Percentiles rank a stretch among this genome's conserved stretches.
phyloP scores from a whole-genome alignment of 2,797 vertebrate genomes.

The Taeniopygia guttata region DNA sequence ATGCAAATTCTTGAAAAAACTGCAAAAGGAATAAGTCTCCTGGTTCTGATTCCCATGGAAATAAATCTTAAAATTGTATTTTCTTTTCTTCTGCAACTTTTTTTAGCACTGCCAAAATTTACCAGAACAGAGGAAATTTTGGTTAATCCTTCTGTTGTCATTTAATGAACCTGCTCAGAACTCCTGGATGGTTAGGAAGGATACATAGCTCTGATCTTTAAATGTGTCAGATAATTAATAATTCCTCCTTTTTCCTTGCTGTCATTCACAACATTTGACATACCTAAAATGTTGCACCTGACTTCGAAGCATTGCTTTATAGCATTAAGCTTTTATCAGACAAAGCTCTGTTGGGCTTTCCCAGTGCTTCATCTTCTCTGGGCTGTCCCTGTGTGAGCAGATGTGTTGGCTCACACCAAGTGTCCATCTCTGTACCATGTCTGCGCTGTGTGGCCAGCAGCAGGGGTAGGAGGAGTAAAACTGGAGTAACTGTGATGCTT shows the following conservation, averaged over 20 bases:
- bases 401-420: background rate
- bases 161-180: background rate
- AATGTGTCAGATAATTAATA: background rate
- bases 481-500: background rate
- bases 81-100: background rate
- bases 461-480: background rate
- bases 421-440: fast-evolving
- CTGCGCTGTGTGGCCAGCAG: background rate
- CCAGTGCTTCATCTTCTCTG: background rate
- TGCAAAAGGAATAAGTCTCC: background rate
- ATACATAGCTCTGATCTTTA: background rate
- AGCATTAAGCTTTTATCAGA: background rate
- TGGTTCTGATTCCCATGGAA: background rate
- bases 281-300: background rate
- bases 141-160: background rate
- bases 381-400: background rate
- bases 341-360: background rate
- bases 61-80: background rate
- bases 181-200: background rate
- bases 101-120: background rate
- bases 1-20: background rate
- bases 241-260: background rate
- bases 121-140: background rate
- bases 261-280: background rate
- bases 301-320: background rate